Evolutionary conservation across 2,797 vertebrate species (phyloP), one percentile per base, ranked within the genome.

Genomic region (Diceros bicornis): DNA sequence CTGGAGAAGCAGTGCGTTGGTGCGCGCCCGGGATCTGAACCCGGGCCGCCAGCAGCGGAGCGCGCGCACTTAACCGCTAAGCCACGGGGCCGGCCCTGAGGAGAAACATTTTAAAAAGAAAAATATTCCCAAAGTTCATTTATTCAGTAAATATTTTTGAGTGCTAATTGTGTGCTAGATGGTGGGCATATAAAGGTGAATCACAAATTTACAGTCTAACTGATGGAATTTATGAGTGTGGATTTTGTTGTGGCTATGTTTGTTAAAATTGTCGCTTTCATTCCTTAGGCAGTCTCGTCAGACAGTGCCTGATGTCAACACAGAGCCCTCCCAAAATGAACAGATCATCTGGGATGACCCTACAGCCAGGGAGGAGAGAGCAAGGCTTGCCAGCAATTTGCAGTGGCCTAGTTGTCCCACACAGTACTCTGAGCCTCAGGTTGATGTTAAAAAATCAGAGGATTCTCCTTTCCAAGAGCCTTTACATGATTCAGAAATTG

Each of bases 281-380:
- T 97, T 94, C 68, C 84, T 90, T 97, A 99, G 99, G 98, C 99
- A 99, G 20, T 99, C 99, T 91, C 99, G 99, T 92, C 99, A 99
- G 55, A 98, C 98, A 2, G 96, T 97, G 0, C 68, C 98, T 97
- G 99, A 99, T 91, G 4, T 99, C 9, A 99, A 99, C 98, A 99
- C 99, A 0, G 99, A 99, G 98, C 99, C 99, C 0, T 99, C 99
- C 41, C 99, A 99, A 98, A 99, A 99, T 16, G 99, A 99, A 72
- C 99, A 99, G 99, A 99, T 99, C 27, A 99, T 99, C 57, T 99
- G 99, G 99, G 99, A 99, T 0, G 99, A 99, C 97, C 99, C 99
- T 0, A 99, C 99, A 3, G 99, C 99, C 0, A 99, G 99, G 74
- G 99, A 99, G 93, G 99, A 99, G 98, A 98, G 99, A 97, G 99